Percentiles rank a stretch among this genome's conserved stretches.
Conservation (phyloP, 1,140 invertebrate species). For the Drosophila micromelanica region DNA sequence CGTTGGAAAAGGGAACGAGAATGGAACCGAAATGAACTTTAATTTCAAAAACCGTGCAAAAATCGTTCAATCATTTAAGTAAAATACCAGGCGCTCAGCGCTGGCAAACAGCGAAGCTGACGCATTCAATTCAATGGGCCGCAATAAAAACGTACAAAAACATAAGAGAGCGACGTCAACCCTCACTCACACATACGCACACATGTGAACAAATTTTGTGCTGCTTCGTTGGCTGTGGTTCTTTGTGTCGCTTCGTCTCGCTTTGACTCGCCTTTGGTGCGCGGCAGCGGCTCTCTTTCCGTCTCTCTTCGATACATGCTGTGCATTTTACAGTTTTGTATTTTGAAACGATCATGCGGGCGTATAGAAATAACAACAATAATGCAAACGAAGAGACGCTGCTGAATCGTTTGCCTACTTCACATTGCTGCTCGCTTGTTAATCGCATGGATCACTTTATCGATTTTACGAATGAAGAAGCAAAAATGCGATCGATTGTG, state of each 20-base stretch:
- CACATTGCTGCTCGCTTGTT: slow-evolving; percentile 57
- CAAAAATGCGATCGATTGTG: slow-evolving; percentile 76
- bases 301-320: slow-evolving; percentile 32
- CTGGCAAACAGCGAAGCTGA: slow-evolving; percentile 19
- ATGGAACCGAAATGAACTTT: slow-evolving; percentile 61
- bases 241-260: slow-evolving; percentile 38
- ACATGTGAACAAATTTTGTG: not conserved
- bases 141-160: slow-evolving; percentile 22
- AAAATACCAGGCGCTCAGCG: slow-evolving; percentile 60
- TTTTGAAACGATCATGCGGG: slow-evolving; percentile 73
- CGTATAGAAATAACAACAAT: slow-evolving; percentile 30
- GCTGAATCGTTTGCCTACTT: slow-evolving; percentile 16
- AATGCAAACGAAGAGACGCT: slow-evolving; percentile 7
- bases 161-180: slow-evolving; percentile 43
- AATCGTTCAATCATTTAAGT: slow-evolving; percentile 82
- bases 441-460: slow-evolving; percentile 84
- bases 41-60: slow-evolving; percentile 78
- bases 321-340: slow-evolving; percentile 50
- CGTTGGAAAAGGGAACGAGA: slow-evolving; percentile 38
- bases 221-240: slow-evolving; percentile 18
- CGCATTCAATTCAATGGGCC: slow-evolving; percentile 61
- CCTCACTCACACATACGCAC: not conserved
- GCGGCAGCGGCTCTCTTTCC: not conserved
- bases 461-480: slow-evolving; percentile 85
- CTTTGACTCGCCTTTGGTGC: slow-evolving; percentile 15